Conservation (phyloP, 2,113 vertebrate species). For the Mus pahari region DNA sequence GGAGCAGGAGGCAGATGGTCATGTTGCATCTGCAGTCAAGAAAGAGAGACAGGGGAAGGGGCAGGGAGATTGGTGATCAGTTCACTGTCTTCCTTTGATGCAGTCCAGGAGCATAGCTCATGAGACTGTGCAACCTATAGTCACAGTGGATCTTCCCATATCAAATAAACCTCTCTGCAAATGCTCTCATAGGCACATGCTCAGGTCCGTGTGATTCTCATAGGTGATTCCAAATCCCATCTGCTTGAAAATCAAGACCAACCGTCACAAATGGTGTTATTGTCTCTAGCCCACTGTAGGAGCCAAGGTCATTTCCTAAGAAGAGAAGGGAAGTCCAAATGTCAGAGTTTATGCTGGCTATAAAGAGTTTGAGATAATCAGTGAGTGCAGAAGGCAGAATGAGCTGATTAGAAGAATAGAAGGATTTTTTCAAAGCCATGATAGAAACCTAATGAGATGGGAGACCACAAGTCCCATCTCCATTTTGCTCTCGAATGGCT, state of each 20-base stretch:
- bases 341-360: not conserved
- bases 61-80: not conserved
- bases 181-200: not conserved
- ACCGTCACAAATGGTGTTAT: not conserved
- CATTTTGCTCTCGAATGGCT: not conserved
- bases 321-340: not conserved
- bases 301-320: not conserved
- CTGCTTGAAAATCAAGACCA: not conserved
- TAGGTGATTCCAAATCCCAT: not conserved
- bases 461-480: not conserved
- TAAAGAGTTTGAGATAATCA: not conserved
- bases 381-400: not conserved
- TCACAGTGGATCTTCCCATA: not conserved
- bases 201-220: not conserved
- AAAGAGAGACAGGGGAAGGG: too few relatives aligned
- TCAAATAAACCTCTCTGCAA: not conserved
- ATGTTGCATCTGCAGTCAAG: not conserved
- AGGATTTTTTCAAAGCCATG: not conserved
- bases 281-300: not conserved
- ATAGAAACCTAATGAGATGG: not conserved
- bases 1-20: not conserved
- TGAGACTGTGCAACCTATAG: not conserved
- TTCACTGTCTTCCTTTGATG: not conserved
- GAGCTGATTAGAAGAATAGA: not conserved
- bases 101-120: not conserved